Base-by-base conservation (phyloP, 37 sponge, comb jelly and placozoan genomes). In the Eunapius fragilis region DNA sequence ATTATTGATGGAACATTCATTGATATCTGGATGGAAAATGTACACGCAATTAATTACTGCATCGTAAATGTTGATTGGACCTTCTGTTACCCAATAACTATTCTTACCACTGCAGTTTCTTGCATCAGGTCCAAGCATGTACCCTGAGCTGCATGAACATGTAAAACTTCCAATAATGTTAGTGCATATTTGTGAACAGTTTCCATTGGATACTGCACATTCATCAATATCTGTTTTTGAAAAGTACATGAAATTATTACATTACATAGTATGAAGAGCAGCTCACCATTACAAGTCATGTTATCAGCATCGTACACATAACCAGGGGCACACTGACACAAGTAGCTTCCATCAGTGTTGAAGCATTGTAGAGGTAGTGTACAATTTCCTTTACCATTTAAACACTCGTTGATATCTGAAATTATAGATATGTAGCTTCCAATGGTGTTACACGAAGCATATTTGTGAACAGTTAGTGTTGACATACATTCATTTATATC, bases 281-380 rank as follows among this genome's bases (percentile, higher is more conserved):
- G 58, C 58, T 72, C 58, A 58, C 58, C 58, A 19, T 19, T 58
- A 19, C 58, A 58, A 13, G 58, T 58, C 22, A 17, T 17, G 22
- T 58, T 17, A 58, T 58, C 17, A 2, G 14, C 58, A 19, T 1
- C 58, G 1, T 17, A 17, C 14, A 2, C 1, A 17, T 58, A 58
- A 19, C 58, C 58, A 58, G 58, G 22, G 25, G 9, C 24, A 36
- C 76, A 76, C 13, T 19, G 14, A 76, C 76, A 74, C 9, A 19
- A 31, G 58, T 78, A 78, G 25, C 25, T 50, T 27, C 79, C 79
- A 67, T 27, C 0, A 30, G 80, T 80, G 34, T 80, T 80, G 24
- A 0, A 14, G 25, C 80, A 80, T 31, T n/a, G n/a, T n/a, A n/a
- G n/a, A n/a, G 14, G 0, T 25, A 13, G 27, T 25, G 26, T 4